A percentile compares a stretch with the other conserved stretches of the same genome.
phyloP scores from a whole-genome alignment of 2,888 invertebrate genomes.

The Pseudococcus viburni region DNA sequence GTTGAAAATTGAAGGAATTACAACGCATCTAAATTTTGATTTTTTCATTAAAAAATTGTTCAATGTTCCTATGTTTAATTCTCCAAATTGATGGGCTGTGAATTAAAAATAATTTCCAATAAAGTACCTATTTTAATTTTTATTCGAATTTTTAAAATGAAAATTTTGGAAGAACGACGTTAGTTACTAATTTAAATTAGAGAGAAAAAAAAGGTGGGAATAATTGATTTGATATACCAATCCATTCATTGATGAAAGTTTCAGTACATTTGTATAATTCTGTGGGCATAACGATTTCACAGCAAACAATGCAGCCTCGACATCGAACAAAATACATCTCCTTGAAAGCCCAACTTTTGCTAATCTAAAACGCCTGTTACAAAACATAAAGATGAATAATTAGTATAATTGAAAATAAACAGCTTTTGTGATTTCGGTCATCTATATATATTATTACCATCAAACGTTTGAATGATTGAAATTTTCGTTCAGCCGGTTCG shows the following conservation, averaged over 20 bases:
- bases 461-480: constrained; percentile 59
- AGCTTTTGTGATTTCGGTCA: constrained; percentile 30
- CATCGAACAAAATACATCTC: constrained; percentile 16
- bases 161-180: neutral
- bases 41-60: too few relatives aligned
- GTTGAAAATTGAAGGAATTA: too few relatives aligned
- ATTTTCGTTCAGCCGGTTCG: constrained; percentile 46
- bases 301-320: neutral
- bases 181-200: too few relatives aligned
- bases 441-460: constrained; percentile 29
- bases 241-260: constrained; percentile 18
- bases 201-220: neutral
- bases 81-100: too few relatives aligned
- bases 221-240: neutral
- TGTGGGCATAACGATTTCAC: constrained; percentile 3
- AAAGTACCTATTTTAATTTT: too few relatives aligned
- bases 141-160: too few relatives aligned
- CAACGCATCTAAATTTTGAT: too few relatives aligned
- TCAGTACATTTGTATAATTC: constrained; percentile 3
- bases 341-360: neutral
- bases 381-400: constrained; percentile 28
- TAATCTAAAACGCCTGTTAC: constrained; percentile 11
- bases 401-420: constrained; percentile 50
- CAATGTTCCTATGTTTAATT: too few relatives aligned
- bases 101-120: too few relatives aligned